phyloP scores from a whole-genome alignment of 1,140 invertebrate species.

The Paracyclopina nana region DNA sequence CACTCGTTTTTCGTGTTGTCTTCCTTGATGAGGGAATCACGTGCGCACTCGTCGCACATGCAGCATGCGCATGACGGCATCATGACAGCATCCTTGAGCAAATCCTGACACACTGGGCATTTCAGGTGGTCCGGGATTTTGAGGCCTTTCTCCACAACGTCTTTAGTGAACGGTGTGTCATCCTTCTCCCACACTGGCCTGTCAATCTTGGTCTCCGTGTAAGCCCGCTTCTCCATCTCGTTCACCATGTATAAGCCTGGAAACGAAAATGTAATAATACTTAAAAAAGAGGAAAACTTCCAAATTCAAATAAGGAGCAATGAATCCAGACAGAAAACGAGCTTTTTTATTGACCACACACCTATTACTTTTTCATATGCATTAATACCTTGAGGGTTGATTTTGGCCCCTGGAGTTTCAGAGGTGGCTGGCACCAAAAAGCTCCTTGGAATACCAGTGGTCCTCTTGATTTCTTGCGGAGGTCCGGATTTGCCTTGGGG shows the following conservation, averaged over 20 bases:
- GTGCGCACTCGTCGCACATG: constrained; percentile 19
- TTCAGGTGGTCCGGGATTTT: constrained; percentile 72
- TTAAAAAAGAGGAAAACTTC: no score
- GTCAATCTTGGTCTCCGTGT: constrained; percentile 12
- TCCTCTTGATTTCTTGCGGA: constrained; percentile 54
- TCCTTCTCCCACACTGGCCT: constrained; percentile 23
- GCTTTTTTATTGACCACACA: no score
- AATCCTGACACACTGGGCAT: constrained; percentile 73
- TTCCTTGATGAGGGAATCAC: constrained; percentile 64
- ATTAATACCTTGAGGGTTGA: constrained; percentile 46
- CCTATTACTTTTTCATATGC: no score
- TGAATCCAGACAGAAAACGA: no score
- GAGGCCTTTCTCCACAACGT: constrained; percentile 26
- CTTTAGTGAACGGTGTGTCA: constrained; percentile 29
- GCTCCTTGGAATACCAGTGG: constrained; percentile 88
- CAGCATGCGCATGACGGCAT: constrained; percentile 57
- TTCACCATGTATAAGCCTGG: constrained; percentile 14
- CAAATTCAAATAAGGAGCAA: no score
- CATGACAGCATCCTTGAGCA: constrained; percentile 85
- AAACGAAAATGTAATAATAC: not conserved
- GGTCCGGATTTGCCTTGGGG: constrained; percentile 33
- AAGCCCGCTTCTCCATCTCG: constrained; percentile 12
- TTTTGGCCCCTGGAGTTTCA: constrained; percentile 66
- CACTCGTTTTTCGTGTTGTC: constrained; percentile 87
- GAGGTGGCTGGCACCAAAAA: constrained; percentile 83